Evolutionary conservation across 2,888 invertebrate species (phyloP), one percentile per base, ranked within the genome.

Genomic region (Lumbricus terrestris): DNA sequence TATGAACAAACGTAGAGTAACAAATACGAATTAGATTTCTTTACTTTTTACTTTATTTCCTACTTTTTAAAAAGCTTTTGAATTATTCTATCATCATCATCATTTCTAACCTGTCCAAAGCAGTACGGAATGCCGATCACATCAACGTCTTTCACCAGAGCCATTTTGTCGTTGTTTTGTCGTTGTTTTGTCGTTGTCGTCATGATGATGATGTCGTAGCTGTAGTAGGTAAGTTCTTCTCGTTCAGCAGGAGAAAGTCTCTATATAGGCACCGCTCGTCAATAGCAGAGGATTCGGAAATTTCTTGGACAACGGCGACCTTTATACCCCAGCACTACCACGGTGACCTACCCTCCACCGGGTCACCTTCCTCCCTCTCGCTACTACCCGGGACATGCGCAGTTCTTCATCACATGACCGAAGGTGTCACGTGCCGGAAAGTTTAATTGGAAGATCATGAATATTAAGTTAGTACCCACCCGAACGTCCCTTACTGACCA

Each of bases 21-120:
- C n/a, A n/a, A 69, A 69, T n/a, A n/a, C n/a, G n/a, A 69, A 11
- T 29, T 69, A 1, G n/a, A 69, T 11, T 69, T n/a, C n/a, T n/a
- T n/a, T n/a, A 69, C 69, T 69, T 69, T 69, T 4, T n/a, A n/a
- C 29, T 69, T 69, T 29, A 69, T n/a, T 69, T n/a, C 8, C 29
- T 69, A 23, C 47, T 47, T 4, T 69, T 13, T 11, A n/a, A 69
- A 69, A n/a, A 5, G 69, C 69, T n/a, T 69, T n/a, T n/a, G 0
- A 69, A 69, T 8, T n/a, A 6, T 8, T n/a, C 42, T 5, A 23
- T 13, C 88, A 90, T 90, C 23, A 5, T n/a, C 16, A n/a, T 69
- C n/a, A 69, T 29, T 69, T 69, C 69, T 34, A n/a, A 90, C 89
- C 47, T 90, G 90, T 23, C 90, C 90, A 42, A 90, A 90, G 88